These are phyloP conservation scores for Diadegma fenestrale DNA, from an alignment of 2,888 invertebrate genomes.

Conservation along the genomic window DNA sequence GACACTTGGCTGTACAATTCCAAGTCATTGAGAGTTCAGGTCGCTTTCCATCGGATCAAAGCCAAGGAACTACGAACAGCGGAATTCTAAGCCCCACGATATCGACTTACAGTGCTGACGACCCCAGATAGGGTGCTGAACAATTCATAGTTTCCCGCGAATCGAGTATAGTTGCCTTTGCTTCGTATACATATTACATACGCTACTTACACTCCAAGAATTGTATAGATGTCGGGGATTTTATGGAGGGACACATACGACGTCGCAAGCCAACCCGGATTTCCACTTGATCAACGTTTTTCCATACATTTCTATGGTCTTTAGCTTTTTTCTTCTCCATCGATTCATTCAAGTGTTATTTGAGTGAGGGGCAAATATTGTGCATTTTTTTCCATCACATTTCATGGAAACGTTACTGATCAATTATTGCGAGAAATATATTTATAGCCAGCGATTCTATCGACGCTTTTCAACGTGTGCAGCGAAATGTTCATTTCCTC, in stretches of 20 bases:
- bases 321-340: neutral
- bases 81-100: conserved; percentile 73
- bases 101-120: conserved; percentile 79
- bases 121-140: conserved; percentile 77
- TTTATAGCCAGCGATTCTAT: neutral
- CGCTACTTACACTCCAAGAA: neutral
- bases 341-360: neutral
- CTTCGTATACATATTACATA: conserved; percentile 4
- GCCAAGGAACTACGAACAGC: conserved; percentile 75
- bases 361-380: neutral
- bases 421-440: neutral
- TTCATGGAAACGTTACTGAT: neutral
- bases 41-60: conserved; percentile 65
- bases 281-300: neutral
- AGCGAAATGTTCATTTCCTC: neutral
- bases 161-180: conserved; percentile 46
- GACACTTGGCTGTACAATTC: neutral
- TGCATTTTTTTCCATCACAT: neutral
- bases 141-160: conserved; percentile 76
- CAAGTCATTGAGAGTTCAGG: conserved; percentile 55
- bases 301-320: neutral
- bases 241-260: neutral
- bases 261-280: neutral
- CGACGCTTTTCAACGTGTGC: neutral
- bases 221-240: neutral